Evolutionary conservation across 2,888 invertebrate species (phyloP).

Genomic region (Microchrysa polita): DNA sequence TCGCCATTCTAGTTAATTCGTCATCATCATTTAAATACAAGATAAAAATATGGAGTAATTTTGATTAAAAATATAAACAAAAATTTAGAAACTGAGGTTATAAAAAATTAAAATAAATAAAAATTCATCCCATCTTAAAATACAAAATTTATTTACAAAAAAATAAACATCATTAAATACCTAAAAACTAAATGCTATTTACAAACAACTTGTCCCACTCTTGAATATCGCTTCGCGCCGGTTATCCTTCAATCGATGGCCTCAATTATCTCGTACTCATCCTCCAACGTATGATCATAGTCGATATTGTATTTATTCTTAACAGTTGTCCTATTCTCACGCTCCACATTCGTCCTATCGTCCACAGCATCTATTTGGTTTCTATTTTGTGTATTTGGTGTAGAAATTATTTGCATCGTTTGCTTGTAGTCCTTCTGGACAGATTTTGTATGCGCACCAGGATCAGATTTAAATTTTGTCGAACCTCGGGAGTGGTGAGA

Average conservation of each 20-base stretch:
- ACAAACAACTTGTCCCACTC: slow-evolving; percentile 21
- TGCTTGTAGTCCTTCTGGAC: slow-evolving; percentile 43
- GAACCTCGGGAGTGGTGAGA: slow-evolving; percentile 63
- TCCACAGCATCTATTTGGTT: slow-evolving; percentile 45
- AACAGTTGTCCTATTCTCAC: slow-evolving; percentile 45
- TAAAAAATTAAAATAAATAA: too few relatives aligned
- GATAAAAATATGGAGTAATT: too few relatives aligned
- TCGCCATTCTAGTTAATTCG: too few relatives aligned
- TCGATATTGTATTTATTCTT: slow-evolving; percentile 65
- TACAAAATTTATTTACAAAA: slow-evolving; percentile 32
- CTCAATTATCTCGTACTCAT: slow-evolving; percentile 65
- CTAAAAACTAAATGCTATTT: slow-evolving; percentile 33
- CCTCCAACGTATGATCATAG: slow-evolving; percentile 64
- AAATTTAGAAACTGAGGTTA: too few relatives aligned
- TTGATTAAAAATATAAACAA: too few relatives aligned
- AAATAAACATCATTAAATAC: slow-evolving; percentile 23
- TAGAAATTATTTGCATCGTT: slow-evolving; percentile 37
- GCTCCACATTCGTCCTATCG: background rate
- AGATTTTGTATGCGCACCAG: background rate
- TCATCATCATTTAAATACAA: too few relatives aligned
- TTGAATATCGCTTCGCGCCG: background rate
- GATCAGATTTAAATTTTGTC: slow-evolving; percentile 56
- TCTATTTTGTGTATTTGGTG: slow-evolving; percentile 49
- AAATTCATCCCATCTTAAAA: slow-evolving; percentile 18
- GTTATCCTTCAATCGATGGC: slow-evolving; percentile 60